phyloP scores from a whole-genome alignment of 1,140 invertebrate genomes.

The Drosophila rhopaloa region DNA sequence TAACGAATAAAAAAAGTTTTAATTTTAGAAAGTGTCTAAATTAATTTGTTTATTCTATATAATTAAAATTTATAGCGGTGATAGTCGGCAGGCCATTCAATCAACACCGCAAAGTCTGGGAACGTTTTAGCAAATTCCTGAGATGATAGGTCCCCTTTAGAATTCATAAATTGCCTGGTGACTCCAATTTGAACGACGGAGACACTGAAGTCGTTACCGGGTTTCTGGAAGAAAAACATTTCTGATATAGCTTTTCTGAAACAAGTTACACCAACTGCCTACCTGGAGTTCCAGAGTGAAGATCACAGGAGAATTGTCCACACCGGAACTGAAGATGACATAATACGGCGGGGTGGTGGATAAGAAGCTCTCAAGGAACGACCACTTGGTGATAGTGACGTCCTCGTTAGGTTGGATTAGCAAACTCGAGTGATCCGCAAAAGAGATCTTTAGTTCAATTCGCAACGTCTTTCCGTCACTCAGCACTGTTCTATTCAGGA shows the following conservation, averaged over 20 bases:
- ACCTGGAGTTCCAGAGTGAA: constrained; percentile 78
- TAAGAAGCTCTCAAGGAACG: constrained; percentile 85
- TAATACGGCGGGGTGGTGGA: constrained; percentile 88
- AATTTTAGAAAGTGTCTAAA: too few relatives aligned
- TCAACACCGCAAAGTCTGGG: constrained; percentile 13
- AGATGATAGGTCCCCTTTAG: constrained; percentile 20
- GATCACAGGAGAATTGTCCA: constrained; percentile 86
- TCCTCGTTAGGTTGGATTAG: constrained; percentile 87
- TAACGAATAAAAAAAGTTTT: too few relatives aligned
- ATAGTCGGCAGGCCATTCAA: constrained; percentile 39
- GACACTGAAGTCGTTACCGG: constrained; percentile 64
- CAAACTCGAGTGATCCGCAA: constrained; percentile 89
- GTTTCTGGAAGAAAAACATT: constrained; percentile 67
- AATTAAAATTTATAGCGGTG: constrained; percentile 35
- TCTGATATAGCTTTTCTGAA: background rate
- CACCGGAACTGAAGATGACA: constrained; percentile 88
- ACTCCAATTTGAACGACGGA: constrained; percentile 27
- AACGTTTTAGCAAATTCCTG: constrained; percentile 25
- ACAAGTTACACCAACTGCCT: background rate
- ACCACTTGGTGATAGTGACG: constrained; percentile 87
- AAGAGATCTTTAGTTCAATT: constrained; percentile 80
- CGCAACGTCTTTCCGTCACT: constrained; percentile 21
- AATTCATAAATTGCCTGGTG: constrained; percentile 7
- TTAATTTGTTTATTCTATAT: too few relatives aligned
- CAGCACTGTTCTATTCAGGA: constrained; percentile 29